Percentiles rank a stretch among this genome's conserved stretches.
phyloP scores from a whole-genome alignment of 2,113 vertebrate genomes.

The Ciconia stormi region DNA sequence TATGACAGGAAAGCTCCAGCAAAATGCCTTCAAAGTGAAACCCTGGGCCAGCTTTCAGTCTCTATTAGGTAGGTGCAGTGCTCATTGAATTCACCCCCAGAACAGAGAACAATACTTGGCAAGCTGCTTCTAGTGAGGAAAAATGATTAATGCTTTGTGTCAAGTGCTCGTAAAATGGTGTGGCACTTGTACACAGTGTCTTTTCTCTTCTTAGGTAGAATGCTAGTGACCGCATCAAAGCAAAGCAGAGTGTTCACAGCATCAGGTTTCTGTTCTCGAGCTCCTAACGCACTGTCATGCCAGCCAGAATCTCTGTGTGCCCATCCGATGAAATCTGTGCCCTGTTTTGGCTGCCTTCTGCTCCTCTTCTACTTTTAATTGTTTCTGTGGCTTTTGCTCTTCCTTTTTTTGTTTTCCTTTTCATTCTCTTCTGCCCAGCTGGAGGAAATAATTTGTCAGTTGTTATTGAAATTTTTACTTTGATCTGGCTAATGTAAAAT shows the following conservation, averaged over 20 bases:
- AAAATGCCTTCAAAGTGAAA: slow-evolving; percentile 39
- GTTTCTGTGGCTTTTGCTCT: slow-evolving; percentile 7
- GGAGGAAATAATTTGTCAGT: slow-evolving; percentile 3
- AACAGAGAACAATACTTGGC: slow-evolving; percentile 48
- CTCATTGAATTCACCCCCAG: neutral
- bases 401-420: neutral
- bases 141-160: slow-evolving; percentile 13
- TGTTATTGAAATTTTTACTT: slow-evolving; percentile 31
- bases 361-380: slow-evolving; percentile 8
- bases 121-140: neutral
- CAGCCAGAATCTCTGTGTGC: neutral
- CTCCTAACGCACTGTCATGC: neutral
- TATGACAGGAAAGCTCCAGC: slow-evolving; percentile 22
- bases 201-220: slow-evolving; percentile 20
- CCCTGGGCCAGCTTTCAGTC: slow-evolving; percentile 10
- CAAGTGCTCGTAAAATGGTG: neutral
- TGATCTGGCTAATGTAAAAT: slow-evolving; percentile 16
- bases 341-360: neutral
- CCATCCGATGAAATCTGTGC: slow-evolving; percentile 5
- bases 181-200: neutral
- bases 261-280: neutral
- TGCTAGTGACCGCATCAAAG: neutral
- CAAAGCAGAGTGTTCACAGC: neutral
- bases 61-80: slow-evolving; percentile 22
- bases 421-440: slow-evolving; percentile 1